Evolutionary conservation across 1,140 invertebrate genomes (phyloP).

Genomic region (Camponotus floridanus): DNA sequence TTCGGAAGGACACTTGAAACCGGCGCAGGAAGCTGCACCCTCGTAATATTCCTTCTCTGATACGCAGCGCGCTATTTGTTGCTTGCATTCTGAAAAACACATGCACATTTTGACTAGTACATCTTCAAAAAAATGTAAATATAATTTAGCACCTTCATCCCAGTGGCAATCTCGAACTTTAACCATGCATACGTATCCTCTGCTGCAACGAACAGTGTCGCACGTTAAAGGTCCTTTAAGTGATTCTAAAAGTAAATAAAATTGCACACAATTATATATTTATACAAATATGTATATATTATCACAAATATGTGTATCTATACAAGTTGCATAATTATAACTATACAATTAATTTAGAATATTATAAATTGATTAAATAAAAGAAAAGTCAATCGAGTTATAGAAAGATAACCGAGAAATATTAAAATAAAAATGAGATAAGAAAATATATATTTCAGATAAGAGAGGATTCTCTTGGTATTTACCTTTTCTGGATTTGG

Average conservation of each 20-base stretch:
- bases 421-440: neutral
- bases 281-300: neutral
- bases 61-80: slow-evolving; percentile 77
- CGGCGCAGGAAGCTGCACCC: slow-evolving; percentile 73
- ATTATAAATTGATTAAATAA: slow-evolving; percentile 1
- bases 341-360: neutral
- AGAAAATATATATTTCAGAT: neutral
- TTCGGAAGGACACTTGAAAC: slow-evolving; percentile 74
- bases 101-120: neutral
- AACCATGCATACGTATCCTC: slow-evolving; percentile 75
- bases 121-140: neutral
- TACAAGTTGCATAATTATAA: neutral
- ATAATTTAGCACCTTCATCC: slow-evolving; percentile 69
- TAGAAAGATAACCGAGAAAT: neutral
- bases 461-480: neutral
- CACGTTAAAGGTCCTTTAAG: slow-evolving; percentile 76
- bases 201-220: slow-evolving; percentile 74
- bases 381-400: neutral
- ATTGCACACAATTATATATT: neutral
- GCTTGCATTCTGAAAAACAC: slow-evolving; percentile 69
- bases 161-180: slow-evolving; percentile 74
- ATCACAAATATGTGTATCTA: neutral
- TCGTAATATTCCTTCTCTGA: slow-evolving; percentile 74
- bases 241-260: slow-evolving; percentile 72
- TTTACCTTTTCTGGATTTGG: slow-evolving; percentile 75